Percentiles rank a stretch among this genome's conserved stretches.
Conservation (phyloP, 2,888 invertebrate species). For the Ophion slaviceki region DNA sequence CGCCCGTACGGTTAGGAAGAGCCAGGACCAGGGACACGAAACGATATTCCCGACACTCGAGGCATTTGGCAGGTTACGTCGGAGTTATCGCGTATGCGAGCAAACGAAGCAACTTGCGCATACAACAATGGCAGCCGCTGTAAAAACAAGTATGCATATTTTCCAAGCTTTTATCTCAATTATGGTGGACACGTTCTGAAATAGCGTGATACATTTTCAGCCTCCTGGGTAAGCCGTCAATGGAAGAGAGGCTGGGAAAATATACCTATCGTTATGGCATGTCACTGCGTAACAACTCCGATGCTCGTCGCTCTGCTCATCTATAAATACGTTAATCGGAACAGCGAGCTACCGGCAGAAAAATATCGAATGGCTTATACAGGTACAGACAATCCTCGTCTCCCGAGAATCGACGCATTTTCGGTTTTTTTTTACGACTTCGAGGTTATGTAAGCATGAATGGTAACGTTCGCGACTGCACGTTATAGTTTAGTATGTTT, state of each 20-base stretch:
- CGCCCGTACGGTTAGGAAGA: too few species aligned
- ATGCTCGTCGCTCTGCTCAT: not conserved
- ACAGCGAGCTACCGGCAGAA: not conserved
- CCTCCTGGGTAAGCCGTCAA: conserved; percentile 42
- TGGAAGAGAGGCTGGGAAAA: conserved; percentile 59
- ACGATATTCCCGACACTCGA: not conserved
- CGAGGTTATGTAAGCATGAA: conserved; percentile 48
- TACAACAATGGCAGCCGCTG: conserved; percentile 10
- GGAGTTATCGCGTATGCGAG: not conserved
- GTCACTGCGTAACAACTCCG: conserved; percentile 39
- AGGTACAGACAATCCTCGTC: conserved; percentile 23
- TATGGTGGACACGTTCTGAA: not conserved
- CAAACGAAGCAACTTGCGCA: not conserved
- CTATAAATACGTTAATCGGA: conserved; percentile 15
- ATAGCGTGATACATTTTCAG: conserved; percentile 16
- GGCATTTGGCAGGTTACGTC: not conserved
- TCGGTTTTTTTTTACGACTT: not conserved
- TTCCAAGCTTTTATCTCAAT: not conserved
- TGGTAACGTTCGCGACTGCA: not conserved
- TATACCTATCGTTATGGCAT: conserved; percentile 56
- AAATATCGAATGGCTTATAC: conserved; percentile 46
- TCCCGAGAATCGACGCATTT: not conserved
- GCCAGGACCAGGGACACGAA: not conserved
- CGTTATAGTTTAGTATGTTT: not conserved
- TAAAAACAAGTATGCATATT: conserved; percentile 12